A percentile compares a stretch with the other conserved stretches of the same genome.
Evolutionary conservation across 2,888 invertebrate species (phyloP).

Genomic region (Malthinus flaveolus): DNA sequence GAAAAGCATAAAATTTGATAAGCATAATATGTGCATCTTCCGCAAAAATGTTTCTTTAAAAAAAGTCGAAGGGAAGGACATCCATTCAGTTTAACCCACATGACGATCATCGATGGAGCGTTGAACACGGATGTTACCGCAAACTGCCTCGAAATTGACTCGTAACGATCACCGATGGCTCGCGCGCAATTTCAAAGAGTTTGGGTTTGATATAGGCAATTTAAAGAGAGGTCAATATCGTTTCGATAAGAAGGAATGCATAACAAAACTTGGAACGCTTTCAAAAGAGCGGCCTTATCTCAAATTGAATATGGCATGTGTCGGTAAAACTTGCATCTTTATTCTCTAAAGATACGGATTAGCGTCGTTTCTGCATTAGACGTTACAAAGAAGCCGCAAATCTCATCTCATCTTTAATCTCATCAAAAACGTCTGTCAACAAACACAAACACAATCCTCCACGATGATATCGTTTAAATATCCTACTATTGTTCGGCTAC

Average conservation of each 20-base stretch:
- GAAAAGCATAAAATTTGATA: too few relatives aligned
- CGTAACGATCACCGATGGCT: slow-evolving; percentile 43
- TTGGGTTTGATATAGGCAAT: slow-evolving; percentile 27
- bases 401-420: slow-evolving; percentile 42
- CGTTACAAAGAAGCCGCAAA: slow-evolving; percentile 37
- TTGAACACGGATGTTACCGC: slow-evolving; percentile 42
- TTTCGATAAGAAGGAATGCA: slow-evolving; percentile 20
- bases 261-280: slow-evolving; percentile 10
- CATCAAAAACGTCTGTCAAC: slow-evolving; percentile 41
- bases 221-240: slow-evolving; percentile 21
- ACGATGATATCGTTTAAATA: slow-evolving; percentile 41
- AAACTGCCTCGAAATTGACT: slow-evolving; percentile 47
- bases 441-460: slow-evolving; percentile 41
- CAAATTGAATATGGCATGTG: not conserved
- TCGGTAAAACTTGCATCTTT: slow-evolving; percentile 13
- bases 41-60: slow-evolving; percentile 17
- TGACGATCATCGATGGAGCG: slow-evolving; percentile 39
- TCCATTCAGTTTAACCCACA: slow-evolving; percentile 37
- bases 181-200: slow-evolving; percentile 36
- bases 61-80: slow-evolving; percentile 26
- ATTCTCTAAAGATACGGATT: slow-evolving; percentile 27
- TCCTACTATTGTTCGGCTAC: slow-evolving; percentile 28
- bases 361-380: slow-evolving; percentile 31
- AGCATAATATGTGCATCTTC: too few relatives aligned
- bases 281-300: slow-evolving; percentile 5